These are phyloP conservation scores for Zosterops pallidus DNA, from an alignment of 2,113 vertebrate genomes.

Conservation along the genomic window DNA sequence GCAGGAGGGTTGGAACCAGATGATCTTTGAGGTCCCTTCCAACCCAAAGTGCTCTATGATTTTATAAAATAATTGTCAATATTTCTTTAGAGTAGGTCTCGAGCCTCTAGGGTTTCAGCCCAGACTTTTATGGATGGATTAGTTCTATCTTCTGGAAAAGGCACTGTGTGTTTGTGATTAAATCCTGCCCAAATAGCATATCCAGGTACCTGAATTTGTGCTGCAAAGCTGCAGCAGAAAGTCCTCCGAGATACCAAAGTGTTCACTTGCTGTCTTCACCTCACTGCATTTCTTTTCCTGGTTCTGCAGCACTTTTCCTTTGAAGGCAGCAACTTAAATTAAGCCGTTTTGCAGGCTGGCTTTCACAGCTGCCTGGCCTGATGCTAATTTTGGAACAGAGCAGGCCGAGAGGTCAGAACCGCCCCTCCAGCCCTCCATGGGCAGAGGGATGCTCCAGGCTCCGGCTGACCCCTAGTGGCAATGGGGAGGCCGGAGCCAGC, in stretches of 20 bases:
- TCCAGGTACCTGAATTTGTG: not conserved
- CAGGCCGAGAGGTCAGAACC: not conserved
- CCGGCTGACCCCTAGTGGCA: conserved; percentile 23
- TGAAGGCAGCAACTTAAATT: not conserved
- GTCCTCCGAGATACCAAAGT: fast-evolving
- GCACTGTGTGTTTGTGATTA: not conserved
- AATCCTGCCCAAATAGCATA: not conserved
- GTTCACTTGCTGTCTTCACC: not conserved
- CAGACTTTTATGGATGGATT: not conserved
- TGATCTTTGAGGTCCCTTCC: not conserved
- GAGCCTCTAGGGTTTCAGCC: not conserved
- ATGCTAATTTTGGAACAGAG: not conserved
- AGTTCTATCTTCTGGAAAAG: not conserved
- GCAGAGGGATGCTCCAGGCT: not conserved
- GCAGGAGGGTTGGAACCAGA: not conserved
- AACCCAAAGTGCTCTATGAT: not conserved
- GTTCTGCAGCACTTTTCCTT: not conserved
- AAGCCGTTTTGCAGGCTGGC: not conserved
- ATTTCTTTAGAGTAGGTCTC: not conserved
- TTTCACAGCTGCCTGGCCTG: not conserved
- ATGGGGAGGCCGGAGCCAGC: too few relatives aligned
- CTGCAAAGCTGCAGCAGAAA: not conserved
- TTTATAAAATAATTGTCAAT: not conserved
- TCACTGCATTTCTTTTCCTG: too few relatives aligned
- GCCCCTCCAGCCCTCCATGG: not conserved